phyloP scores from a whole-genome alignment of 2,888 invertebrate species.

The Chorisops tibialis region DNA sequence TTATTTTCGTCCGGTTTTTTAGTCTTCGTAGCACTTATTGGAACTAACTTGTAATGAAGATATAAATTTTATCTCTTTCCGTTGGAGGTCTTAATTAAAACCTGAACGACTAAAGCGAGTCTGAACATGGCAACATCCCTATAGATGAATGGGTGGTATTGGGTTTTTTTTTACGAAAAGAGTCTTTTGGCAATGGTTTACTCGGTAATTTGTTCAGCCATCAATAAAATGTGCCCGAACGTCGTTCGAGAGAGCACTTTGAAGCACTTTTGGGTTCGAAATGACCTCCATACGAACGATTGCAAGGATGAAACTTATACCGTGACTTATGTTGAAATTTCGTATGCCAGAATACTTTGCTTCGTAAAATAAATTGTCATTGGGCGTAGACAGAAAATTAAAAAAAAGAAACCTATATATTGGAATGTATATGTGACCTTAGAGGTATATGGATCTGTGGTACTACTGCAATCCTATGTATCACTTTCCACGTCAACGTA shows the following conservation, averaged over 20 bases:
- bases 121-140: not conserved
- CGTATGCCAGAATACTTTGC: not conserved
- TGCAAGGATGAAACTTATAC: not conserved
- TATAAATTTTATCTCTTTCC: constrained; percentile 3
- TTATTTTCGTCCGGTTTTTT: too few relatives aligned
- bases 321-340: not conserved
- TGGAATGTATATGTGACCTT: too few relatives aligned
- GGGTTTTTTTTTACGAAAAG: not conserved
- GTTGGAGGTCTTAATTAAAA: constrained; percentile 6
- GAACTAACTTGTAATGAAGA: constrained; percentile 1
- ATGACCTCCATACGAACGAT: not conserved
- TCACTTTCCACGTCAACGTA: too few relatives aligned
- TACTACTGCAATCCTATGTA: too few relatives aligned
- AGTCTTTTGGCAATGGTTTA: not conserved
- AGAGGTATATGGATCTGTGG: too few relatives aligned
- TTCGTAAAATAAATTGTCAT: not conserved
- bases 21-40: too few relatives aligned
- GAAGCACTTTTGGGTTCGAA: not conserved
- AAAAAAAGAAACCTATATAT: too few relatives aligned
- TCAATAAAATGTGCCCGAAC: not conserved
- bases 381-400: not conserved
- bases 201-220: constrained; percentile 6
- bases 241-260: not conserved
- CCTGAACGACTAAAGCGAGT: not conserved
- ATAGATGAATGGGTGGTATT: not conserved